Conservation (phyloP, 2,888 invertebrate species). For the Andrena flavipes region DNA sequence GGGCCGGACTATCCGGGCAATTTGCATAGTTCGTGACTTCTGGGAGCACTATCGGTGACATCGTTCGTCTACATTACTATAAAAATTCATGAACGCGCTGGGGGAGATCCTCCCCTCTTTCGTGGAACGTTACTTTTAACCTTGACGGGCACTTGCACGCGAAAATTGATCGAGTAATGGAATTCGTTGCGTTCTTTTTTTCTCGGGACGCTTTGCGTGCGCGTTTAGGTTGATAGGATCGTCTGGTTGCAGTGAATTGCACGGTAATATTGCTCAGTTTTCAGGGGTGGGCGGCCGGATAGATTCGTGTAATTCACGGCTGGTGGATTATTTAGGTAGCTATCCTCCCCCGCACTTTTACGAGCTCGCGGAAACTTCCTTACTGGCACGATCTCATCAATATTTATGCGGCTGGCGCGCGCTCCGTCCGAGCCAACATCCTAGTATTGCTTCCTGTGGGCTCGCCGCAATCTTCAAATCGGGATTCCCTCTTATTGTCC, state of each 20-base stretch:
- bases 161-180: not conserved
- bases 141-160: not conserved
- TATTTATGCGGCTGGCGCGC: conserved; percentile 48
- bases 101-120: not conserved
- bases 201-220: too few relatives aligned
- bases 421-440: conserved; percentile 19
- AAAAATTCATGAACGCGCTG: conserved; percentile 17
- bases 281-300: not conserved
- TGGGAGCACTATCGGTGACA: not conserved
- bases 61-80: conserved; percentile 10
- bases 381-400: conserved; percentile 42
- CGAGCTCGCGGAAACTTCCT: conserved; percentile 44
- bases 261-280: not conserved
- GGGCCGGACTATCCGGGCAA: conserved; percentile 26
- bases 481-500: conserved; percentile 33
- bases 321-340: conserved; percentile 33
- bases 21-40: conserved; percentile 40
- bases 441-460: not conserved
- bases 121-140: not conserved
- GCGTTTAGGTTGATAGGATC: not conserved
- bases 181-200: not conserved
- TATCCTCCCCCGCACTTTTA: conserved; percentile 32
- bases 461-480: conserved; percentile 28
- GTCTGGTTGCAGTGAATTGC: conserved; percentile 19
- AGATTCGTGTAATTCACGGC: conserved; percentile 44